Base-by-base conservation (phyloP, 2,797 vertebrate species). In the Luscinia luscinia region DNA sequence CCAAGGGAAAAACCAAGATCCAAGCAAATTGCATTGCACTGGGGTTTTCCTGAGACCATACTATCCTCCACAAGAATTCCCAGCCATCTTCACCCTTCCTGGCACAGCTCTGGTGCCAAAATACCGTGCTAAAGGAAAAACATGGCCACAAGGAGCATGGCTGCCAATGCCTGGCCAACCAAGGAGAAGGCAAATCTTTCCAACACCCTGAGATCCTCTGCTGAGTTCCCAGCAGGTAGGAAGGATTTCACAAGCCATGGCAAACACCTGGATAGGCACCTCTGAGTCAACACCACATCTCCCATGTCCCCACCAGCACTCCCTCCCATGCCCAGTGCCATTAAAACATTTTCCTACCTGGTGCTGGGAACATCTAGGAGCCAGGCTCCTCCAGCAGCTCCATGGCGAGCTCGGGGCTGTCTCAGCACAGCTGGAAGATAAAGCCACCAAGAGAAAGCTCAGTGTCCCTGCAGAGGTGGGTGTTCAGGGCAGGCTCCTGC, bases 341-440 rank as follows among this genome's bases (percentile, higher is more conserved):
- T 54, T 32, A 27, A 15, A 89, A 38, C 49, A 74, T 55, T 92
- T 87, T 89, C 97, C 95, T 97, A 97, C 97, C 97, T 97, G 96
- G 67, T 92, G 57, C 90, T 80, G 83, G 84, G 81, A 93, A 94
- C 85, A 79, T 80, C 76, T 94, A 96, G 0, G 77, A 79, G 76
- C 87, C 59, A 4, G 85, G 89, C 14, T 96, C 93, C 51, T 95
- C 84, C 93, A 89, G 91, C 87, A 94, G 89, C 61, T 93, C 95
- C 93, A 80, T 87, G 83, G 43, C 1, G 7, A 87, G 74, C 66
- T 89, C 13, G 3, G 48, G 27, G 70, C 6, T 78, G 52, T 41
- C 88, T 95, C 94, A 80, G 85, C 66, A 76, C 70, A 83, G 84
- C 95, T 94, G 94, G 88, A 97, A 96, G 61, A 58, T 38, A 94